These are phyloP conservation scores for Taeniopygia guttata DNA, from an alignment of 2,797 vertebrate species.

Conservation along the genomic window DNA sequence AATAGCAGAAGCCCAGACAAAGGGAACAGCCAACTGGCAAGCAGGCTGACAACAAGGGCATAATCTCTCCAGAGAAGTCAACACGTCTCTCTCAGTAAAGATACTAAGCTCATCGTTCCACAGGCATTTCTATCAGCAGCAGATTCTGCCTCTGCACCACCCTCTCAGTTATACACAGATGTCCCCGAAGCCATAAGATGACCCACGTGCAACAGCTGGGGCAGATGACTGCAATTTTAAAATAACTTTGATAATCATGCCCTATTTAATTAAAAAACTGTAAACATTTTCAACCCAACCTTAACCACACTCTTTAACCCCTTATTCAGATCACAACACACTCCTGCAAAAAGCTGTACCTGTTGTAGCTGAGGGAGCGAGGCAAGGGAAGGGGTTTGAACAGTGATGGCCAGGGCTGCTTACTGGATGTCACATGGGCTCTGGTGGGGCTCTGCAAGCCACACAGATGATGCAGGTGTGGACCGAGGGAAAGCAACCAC, in stretches of 20 bases:
- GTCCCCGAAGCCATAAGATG: background rate
- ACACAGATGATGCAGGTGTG: background rate
- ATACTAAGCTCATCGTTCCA: background rate
- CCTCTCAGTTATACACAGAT: background rate
- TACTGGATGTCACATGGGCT: background rate
- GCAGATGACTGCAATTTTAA: background rate
- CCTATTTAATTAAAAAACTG: background rate
- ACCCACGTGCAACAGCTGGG: background rate
- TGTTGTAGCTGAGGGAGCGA: fast-evolving
- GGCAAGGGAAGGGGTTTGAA: background rate
- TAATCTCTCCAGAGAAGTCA: background rate
- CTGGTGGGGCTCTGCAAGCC: background rate
- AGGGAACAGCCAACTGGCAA: background rate
- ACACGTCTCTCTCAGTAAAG: background rate
- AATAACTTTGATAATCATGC: background rate
- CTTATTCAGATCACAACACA: background rate
- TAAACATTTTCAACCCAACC: background rate
- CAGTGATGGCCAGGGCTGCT: background rate
- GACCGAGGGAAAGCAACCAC: background rate
- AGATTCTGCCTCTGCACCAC: background rate
- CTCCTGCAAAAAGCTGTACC: background rate
- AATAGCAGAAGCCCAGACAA: background rate
- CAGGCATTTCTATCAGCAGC: background rate
- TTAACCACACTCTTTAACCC: background rate
- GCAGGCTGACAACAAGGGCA: background rate